Evolutionary conservation across 1,140 invertebrate genomes (phyloP), one percentile per base, ranked within the genome.

Genomic region (Cotesia glomerata): DNA sequence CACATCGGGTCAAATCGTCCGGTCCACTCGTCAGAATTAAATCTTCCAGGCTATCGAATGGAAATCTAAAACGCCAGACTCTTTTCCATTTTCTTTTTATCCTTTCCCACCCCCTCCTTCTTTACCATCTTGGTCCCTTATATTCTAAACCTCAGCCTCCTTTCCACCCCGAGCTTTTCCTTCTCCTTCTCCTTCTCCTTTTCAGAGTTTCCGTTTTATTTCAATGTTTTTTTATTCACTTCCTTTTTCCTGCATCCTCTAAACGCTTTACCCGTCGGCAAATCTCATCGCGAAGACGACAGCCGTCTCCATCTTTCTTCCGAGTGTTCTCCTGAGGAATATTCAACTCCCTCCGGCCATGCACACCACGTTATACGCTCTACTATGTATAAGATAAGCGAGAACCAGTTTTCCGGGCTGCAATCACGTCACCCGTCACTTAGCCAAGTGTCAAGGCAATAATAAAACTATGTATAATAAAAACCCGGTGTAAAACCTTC

Each of bases 21-120:
- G 32, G 32, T 65, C 62, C 71, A 51, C 14, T 67, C 45, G 64
- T 59, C 54, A 35, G 64, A 39, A 67, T 67, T 72, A 72, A 72
- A 72, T 72, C 64, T 72, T 59, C 64, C 32, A 18, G 4, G 14
- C 64, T 45, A 72, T 72, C 70, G 36, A 66, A 72, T 67, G 39
- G 56, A 72, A 72, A 72, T 72, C 36, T 72, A 39, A 67, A 72
- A 72, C 26, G 35, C 51, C 26, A 8, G 45, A 34, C n/a, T 26
- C 9, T 9, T 58, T 51, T 49, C 65, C 13, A 13, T 14, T 49
- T 52, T 52, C 32, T 34, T 67, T 34, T 54, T 49, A 49, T 67
- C 49, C 39, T 67, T 54, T 67, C 14, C 14, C 49, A 39, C 5
- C 8, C 5, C 16, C 34, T 14, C 7, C 63, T 4, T 18, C 5